These are phyloP conservation scores for Polydrusus cervinus DNA, from an alignment of 2,888 invertebrate species.

Conservation along the genomic window DNA sequence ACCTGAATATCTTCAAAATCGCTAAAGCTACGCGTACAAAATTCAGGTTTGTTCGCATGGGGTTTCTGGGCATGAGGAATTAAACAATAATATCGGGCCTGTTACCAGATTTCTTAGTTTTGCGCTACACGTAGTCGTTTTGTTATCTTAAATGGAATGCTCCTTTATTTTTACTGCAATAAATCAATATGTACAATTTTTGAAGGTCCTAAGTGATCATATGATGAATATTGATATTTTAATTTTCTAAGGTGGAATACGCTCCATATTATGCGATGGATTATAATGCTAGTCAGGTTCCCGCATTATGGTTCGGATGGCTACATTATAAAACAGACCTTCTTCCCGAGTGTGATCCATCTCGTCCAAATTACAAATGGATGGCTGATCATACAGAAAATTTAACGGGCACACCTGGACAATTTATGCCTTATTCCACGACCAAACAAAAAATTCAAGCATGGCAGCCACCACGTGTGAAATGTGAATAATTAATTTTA, in stretches of 20 bases:
- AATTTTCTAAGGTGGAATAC: slow-evolving; percentile 73
- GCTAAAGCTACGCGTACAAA: no score
- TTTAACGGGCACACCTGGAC: slow-evolving; percentile 81
- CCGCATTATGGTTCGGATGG: slow-evolving; percentile 78
- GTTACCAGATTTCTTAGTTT: no score
- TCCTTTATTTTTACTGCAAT: no score
- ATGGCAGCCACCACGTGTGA: slow-evolving; percentile 45
- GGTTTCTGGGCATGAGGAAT: no score
- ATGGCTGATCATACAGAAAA: slow-evolving; percentile 87
- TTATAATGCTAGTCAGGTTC: slow-evolving; percentile 81
- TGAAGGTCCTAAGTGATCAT: no score
- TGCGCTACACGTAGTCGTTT: no score
- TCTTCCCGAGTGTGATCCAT: slow-evolving; percentile 75
- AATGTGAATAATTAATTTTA: not conserved
- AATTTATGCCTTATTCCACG: slow-evolving; percentile 92
- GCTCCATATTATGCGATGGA: slow-evolving; percentile 79
- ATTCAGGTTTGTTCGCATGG: no score
- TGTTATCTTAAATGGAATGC: no score
- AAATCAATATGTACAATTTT: no score
- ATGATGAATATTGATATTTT: no score
- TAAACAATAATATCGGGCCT: no score
- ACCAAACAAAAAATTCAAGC: slow-evolving; percentile 73
- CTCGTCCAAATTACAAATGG: slow-evolving; percentile 86
- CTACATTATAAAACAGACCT: slow-evolving; percentile 86
- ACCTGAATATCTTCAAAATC: no score